These are phyloP conservation scores for Entomyzon cyanotis DNA, from an alignment of 2,113 vertebrate genomes.

Conservation along the genomic window DNA sequence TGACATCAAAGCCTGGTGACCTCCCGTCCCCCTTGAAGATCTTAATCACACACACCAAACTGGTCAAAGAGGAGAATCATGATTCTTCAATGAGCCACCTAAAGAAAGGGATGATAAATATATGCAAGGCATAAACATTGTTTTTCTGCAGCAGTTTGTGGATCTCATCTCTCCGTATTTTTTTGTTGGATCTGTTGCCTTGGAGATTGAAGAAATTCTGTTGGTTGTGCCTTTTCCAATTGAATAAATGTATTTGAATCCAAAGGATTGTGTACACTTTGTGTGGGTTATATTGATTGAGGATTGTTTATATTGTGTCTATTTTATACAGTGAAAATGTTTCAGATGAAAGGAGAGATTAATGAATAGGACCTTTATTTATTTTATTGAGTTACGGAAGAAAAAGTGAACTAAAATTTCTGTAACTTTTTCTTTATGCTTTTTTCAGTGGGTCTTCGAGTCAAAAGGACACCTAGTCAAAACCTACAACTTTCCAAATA, in stretches of 20 bases:
- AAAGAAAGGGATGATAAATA: background rate
- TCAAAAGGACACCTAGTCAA: background rate
- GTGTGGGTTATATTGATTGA: background rate
- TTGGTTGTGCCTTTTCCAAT: background rate
- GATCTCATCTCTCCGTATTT: background rate
- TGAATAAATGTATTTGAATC: background rate
- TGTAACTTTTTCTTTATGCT: background rate
- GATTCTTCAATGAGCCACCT: background rate
- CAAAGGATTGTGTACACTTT: rapidly evolving
- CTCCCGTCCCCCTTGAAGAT: background rate
- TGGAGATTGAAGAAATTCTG: background rate
- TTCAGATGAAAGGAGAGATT: background rate
- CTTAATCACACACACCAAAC: background rate
- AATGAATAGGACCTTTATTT: background rate
- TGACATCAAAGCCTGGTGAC: background rate
- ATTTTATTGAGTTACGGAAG: background rate
- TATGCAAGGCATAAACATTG: background rate
- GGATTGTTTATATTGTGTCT: background rate
- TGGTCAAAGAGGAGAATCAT: background rate
- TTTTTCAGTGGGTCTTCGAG: background rate
- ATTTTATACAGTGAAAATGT: background rate
- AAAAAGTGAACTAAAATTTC: background rate
- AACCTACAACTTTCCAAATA: background rate
- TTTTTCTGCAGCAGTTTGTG: background rate
- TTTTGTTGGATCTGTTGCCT: constrained; percentile 9